These are phyloP conservation scores for Pseudomyrmex cubaensis DNA, from an alignment of 1,140 invertebrate genomes.

Conservation along the genomic window DNA sequence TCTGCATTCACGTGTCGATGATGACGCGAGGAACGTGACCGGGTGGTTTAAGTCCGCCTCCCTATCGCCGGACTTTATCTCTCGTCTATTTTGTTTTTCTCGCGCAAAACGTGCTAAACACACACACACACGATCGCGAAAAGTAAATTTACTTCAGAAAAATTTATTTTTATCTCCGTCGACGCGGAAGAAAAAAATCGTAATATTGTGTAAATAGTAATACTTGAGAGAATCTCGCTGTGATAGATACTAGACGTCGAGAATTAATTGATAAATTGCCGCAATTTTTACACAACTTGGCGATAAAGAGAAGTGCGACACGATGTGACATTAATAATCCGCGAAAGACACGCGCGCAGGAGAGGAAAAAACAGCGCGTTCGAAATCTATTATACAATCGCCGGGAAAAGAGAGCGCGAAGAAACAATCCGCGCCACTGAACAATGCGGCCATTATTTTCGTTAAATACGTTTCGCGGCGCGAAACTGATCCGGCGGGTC, in stretches of 20 bases:
- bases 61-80: not conserved
- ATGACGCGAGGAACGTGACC: constrained; percentile 12
- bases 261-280: too few relatives aligned
- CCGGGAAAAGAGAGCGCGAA: too few relatives aligned
- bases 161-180: not conserved
- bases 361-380: too few relatives aligned
- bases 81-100: not conserved
- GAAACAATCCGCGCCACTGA: constrained; percentile 21
- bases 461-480: not conserved
- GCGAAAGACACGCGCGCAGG: too few relatives aligned
- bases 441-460: constrained; percentile 38
- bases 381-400: not conserved
- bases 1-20: constrained; percentile 43
- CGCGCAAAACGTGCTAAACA: not conserved
- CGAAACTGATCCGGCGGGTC: constrained; percentile 21
- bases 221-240: too few relatives aligned
- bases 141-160: not conserved
- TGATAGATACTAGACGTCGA: too few relatives aligned
- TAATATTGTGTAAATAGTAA: too few relatives aligned
- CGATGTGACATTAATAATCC: too few relatives aligned
- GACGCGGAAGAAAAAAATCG: too few relatives aligned
- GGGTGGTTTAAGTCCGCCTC: constrained; percentile 5
- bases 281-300: too few relatives aligned
- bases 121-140: not conserved
- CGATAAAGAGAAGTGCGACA: too few relatives aligned